Conservation (phyloP, 1,140 invertebrate species). For the Zaprionus tsacasi region DNA sequence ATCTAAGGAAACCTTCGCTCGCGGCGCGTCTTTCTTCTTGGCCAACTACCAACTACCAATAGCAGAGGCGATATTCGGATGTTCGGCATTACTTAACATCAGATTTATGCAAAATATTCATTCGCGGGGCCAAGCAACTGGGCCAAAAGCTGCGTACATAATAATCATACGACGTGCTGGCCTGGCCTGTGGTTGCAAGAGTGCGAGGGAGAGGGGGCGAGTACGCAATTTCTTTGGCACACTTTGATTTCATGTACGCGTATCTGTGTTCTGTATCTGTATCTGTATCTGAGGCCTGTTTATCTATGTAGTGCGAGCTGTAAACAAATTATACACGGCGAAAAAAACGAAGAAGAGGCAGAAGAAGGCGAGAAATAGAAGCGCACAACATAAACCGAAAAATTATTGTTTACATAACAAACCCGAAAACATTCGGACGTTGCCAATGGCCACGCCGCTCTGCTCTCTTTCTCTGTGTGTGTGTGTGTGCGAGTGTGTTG, state of each 20-base stretch:
- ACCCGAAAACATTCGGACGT: conserved; percentile 62
- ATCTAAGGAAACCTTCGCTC: conserved; percentile 44
- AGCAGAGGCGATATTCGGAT: conserved; percentile 43
- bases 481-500: conserved; percentile 46
- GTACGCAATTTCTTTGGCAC: conserved; percentile 67
- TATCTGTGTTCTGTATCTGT: conserved; percentile 7
- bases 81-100: conserved; percentile 73
- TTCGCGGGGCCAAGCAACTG: conserved; percentile 38
- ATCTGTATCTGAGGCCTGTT: conserved; percentile 19
- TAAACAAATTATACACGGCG: conserved; percentile 67
- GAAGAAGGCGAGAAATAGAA: conserved; percentile 39
- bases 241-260: conserved; percentile 61
- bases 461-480: neutral
- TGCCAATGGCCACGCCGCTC: conserved; percentile 45
- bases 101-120: conserved; percentile 69
- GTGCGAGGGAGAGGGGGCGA: too few relatives aligned
- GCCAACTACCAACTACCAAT: conserved; percentile 75
- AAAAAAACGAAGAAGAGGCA: conserved; percentile 25
- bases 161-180: conserved; percentile 31
- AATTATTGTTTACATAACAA: conserved; percentile 79
- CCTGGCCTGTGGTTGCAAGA: neutral
- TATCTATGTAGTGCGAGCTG: conserved; percentile 55
- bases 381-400: conserved; percentile 38
- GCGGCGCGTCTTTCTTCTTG: conserved; percentile 52
- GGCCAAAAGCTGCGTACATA: conserved; percentile 41